phyloP scores from a whole-genome alignment of 2,113 vertebrate species.

The Esox niger region DNA sequence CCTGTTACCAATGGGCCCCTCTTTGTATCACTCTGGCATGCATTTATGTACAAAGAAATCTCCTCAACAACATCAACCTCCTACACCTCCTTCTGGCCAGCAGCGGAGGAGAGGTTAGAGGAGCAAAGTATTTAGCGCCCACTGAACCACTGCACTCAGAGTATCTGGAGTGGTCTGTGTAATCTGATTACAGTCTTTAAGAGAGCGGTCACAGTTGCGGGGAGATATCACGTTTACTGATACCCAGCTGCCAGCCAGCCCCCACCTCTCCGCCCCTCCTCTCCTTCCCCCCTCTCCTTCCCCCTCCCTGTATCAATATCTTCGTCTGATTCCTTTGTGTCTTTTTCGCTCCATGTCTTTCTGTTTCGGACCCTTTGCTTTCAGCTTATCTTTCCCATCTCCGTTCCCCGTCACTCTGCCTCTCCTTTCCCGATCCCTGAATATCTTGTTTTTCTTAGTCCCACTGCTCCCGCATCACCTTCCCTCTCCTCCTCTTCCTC shows the following conservation, averaged over 20 bases:
- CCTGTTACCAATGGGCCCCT: too few relatives aligned
- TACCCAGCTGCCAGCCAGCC: conserved; percentile 6
- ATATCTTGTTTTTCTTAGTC: not conserved
- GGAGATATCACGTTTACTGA: conserved; percentile 21
- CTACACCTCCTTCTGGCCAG: not conserved
- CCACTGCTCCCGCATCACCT: not conserved
- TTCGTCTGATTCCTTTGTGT: not conserved
- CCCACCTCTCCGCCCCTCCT: not conserved
- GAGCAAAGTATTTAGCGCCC: too few relatives aligned
- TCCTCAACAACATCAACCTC: not conserved
- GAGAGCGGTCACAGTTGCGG: conserved; percentile 16
- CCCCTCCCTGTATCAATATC: not conserved
- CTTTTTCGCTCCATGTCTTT: not conserved
- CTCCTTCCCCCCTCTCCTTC: not conserved
- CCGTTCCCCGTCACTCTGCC: not conserved
- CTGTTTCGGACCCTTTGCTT: not conserved
- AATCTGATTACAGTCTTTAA: conserved; percentile 45
- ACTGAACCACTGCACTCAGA: not conserved
- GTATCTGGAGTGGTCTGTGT: conserved; percentile 18
- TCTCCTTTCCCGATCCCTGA: not conserved
- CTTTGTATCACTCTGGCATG: too few relatives aligned
- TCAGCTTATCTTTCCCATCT: not conserved
- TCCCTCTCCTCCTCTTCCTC: not conserved
- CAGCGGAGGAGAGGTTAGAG: too few relatives aligned
- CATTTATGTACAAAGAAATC: not conserved